Percentiles rank a stretch among this genome's conserved stretches.
phyloP scores from a whole-genome alignment of 2,797 vertebrate genomes.

The Caiman crocodilus region DNA sequence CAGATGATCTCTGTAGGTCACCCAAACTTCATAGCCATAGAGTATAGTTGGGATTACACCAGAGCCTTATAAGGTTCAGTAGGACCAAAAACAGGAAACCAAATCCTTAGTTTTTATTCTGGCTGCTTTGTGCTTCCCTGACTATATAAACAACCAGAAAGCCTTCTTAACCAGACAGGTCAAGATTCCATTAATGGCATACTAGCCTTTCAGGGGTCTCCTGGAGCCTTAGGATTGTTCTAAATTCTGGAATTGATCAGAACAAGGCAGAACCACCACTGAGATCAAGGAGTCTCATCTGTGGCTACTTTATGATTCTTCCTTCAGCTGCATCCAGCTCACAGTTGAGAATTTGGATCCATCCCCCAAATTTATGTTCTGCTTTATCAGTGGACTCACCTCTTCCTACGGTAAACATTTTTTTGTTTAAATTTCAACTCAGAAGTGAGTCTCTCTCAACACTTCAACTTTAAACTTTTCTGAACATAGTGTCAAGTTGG shows the following conservation, averaged over 20 bases:
- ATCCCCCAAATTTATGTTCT: background rate
- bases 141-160: background rate
- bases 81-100: background rate
- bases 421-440: background rate
- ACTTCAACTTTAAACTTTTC: background rate
- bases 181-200: background rate
- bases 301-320: background rate
- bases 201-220: background rate
- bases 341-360: background rate
- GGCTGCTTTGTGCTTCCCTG: background rate
- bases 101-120: background rate
- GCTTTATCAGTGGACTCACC: background rate
- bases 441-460: background rate
- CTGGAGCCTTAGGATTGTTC: background rate
- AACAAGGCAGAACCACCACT: background rate
- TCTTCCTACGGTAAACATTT: rapidly evolving
- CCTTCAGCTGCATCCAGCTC: background rate
- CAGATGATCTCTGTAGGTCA: no score
- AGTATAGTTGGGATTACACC: no score
- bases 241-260: background rate
- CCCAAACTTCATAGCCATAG: no score
- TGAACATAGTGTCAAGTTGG: background rate
- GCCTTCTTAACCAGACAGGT: background rate
- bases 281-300: rapidly evolving
- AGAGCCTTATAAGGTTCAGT: rapidly evolving